Percentiles rank a stretch among this genome's conserved stretches.
Evolutionary conservation across 2,113 vertebrate species (phyloP).

Genomic region (Macquaria australasica): DNA sequence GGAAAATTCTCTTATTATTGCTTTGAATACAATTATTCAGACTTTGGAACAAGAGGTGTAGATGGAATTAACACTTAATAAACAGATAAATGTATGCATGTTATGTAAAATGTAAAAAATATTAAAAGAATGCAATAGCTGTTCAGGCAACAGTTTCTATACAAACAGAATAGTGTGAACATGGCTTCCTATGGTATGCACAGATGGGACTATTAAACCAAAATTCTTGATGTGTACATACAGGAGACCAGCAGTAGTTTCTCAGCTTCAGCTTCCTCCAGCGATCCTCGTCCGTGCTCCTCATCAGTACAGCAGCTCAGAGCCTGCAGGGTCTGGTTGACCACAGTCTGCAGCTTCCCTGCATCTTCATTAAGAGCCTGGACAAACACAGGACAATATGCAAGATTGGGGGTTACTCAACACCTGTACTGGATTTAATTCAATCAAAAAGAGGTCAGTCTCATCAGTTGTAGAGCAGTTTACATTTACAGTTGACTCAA

Average conservation of each 20-base stretch:
- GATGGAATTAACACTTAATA: background rate
- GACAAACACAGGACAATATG: background rate
- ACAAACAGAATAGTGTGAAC: background rate
- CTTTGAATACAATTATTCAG: background rate
- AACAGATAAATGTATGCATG: background rate
- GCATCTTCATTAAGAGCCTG: conserved; percentile 84
- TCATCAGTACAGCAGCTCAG: conserved; percentile 86
- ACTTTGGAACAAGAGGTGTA: background rate
- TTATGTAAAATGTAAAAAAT: background rate
- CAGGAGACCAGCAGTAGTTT: conserved; percentile 86
- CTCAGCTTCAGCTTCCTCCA: conserved; percentile 88
- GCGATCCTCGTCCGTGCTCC: conserved; percentile 84
- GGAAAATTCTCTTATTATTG: too few relatives aligned
- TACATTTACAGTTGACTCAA: background rate
- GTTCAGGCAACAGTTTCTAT: background rate
- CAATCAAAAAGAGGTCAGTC: background rate
- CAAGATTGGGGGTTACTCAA: fast-evolving
- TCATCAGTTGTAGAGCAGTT: background rate
- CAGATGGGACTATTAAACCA: background rate
- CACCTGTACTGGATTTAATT: background rate
- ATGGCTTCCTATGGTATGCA: background rate
- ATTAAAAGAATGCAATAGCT: background rate
- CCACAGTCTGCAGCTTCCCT: conserved; percentile 81
- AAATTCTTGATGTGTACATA: conserved; percentile 50
- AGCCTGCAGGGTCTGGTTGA: conserved; percentile 86